A percentile compares a stretch with the other conserved stretches of the same genome.
These are phyloP conservation scores for Periophthalmus magnuspinnatus DNA, from an alignment of 2,797 vertebrate genomes.

Conservation along the genomic window DNA sequence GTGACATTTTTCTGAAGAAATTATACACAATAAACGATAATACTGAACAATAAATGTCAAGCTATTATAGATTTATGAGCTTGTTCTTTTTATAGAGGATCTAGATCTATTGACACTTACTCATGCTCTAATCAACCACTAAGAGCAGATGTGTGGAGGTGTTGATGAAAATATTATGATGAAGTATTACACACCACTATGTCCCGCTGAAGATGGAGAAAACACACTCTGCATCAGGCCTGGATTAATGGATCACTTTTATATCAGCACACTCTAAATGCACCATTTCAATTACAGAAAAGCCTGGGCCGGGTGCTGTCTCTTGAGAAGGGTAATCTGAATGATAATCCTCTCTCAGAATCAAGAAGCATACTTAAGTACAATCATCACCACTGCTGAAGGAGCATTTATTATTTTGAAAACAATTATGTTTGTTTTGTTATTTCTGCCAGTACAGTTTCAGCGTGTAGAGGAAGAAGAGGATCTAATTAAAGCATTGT, in stretches of 20 bases:
- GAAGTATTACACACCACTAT: background rate
- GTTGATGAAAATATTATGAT: background rate
- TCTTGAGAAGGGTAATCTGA: conserved; percentile 9
- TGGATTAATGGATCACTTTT: conserved; percentile 13
- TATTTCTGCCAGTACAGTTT: background rate
- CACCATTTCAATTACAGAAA: conserved; percentile 9
- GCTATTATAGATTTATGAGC: background rate
- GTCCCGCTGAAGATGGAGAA: background rate
- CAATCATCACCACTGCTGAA: background rate
- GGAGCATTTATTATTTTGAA: background rate
- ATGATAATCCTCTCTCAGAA: conserved; percentile 4
- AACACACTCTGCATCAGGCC: background rate
- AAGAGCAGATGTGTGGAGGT: background rate
- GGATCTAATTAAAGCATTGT: background rate
- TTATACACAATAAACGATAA: no score
- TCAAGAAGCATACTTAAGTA: conserved; percentile 1
- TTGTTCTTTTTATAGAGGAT: background rate
- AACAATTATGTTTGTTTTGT: background rate
- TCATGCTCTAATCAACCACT: background rate
- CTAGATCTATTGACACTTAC: background rate
- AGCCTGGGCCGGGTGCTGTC: background rate
- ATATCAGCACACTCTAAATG: conserved; percentile 7
- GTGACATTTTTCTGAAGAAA: no score
- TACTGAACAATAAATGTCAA: no score
- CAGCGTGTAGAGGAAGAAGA: background rate